Conservation (phyloP, 2,888 invertebrate species). For the Cancer borealis region DNA sequence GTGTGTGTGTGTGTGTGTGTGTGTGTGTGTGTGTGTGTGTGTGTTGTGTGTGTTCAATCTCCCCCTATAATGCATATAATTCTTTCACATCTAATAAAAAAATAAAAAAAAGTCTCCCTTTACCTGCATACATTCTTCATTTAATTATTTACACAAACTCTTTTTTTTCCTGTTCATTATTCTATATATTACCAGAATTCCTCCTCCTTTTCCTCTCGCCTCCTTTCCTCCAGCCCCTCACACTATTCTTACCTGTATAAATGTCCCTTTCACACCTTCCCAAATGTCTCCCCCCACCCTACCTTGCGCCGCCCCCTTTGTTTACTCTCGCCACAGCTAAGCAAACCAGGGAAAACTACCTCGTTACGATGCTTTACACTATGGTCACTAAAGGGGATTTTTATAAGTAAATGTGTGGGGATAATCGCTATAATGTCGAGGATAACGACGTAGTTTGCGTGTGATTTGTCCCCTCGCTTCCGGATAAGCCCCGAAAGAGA, state of each 20-base stretch:
- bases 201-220: background rate
- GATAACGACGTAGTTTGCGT: conserved; percentile 26
- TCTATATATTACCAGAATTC: background rate
- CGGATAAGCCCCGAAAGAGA: conserved; percentile 3
- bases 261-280: background rate
- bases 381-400: conserved; percentile 38
- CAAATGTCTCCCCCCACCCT: background rate
- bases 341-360: conserved; percentile 24
- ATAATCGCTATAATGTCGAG: conserved; percentile 31
- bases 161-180: too few species aligned
- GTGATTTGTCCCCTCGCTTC: conserved; percentile 41
- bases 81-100: background rate
- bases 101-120: background rate
- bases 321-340: background rate
- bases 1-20: conserved; percentile 37
- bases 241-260: background rate
- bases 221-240: background rate
- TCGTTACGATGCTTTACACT: conserved; percentile 38
- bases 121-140: background rate
- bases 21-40: conserved; percentile 43
- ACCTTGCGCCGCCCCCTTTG: background rate
- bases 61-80: background rate
- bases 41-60: background rate
- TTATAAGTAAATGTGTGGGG: conserved; percentile 38
- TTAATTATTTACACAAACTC: background rate